Conservation (phyloP, 2,797 vertebrate species). For the Enteromius fasciolatus region DNA sequence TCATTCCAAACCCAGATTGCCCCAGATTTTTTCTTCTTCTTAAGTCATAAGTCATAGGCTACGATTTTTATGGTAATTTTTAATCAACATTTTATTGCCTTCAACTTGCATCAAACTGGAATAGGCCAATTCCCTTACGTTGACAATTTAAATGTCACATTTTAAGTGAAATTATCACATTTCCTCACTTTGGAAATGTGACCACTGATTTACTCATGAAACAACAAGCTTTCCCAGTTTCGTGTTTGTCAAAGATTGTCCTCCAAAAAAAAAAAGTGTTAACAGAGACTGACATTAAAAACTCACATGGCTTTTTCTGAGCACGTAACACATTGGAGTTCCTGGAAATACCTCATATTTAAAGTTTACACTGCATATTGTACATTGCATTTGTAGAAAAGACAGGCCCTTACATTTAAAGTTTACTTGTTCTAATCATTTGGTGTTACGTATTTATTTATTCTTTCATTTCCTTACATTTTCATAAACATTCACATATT, state of each 20-base stretch:
- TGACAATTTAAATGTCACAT: neutral
- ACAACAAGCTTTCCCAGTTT: neutral
- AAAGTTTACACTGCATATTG: neutral
- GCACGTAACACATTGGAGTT: neutral
- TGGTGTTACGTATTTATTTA: neutral
- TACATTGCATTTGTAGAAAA: neutral
- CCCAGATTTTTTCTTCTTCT: neutral
- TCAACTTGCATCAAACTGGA: conserved; percentile 4
- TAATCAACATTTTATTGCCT: neutral
- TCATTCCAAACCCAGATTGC: neutral
- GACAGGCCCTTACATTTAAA: neutral
- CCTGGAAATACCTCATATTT: neutral
- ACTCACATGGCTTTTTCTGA: neutral
- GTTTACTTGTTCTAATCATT: neutral
- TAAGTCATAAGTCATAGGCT: neutral
- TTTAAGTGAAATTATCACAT: neutral
- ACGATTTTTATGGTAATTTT: neutral
- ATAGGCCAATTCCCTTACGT: neutral
- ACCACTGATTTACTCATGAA: neutral
- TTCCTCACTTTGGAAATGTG: neutral
- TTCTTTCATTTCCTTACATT: neutral
- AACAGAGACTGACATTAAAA: neutral
- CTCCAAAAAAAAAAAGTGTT: neutral
- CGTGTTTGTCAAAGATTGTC: neutral
- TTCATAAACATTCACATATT: neutral